A percentile compares a stretch with the other conserved stretches of the same genome.
These are phyloP conservation scores for Sinotaia quadrata DNA, from an alignment of 2,888 invertebrate genomes.

Conservation along the genomic window DNA sequence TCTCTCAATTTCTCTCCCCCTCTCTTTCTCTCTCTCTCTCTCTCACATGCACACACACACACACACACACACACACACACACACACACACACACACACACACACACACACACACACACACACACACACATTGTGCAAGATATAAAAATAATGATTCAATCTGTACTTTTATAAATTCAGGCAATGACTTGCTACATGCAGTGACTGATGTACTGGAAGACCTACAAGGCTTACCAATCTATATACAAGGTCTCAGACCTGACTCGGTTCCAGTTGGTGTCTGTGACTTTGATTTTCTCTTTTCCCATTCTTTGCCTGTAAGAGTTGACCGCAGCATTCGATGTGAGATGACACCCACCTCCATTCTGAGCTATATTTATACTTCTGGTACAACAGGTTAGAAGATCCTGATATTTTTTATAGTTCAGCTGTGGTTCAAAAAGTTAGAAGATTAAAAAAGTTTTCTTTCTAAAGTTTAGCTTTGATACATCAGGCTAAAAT, in stretches of 20 bases:
- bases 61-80: background rate
- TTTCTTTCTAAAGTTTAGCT: too few relatives aligned
- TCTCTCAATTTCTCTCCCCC: too few relatives aligned
- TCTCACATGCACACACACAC: background rate
- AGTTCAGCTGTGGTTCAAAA: background rate
- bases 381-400: conserved; percentile 77
- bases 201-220: conserved; percentile 48
- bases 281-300: conserved; percentile 47
- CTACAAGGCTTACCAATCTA: conserved; percentile 46
- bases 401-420: background rate
- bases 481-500: background rate
- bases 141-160: too few relatives aligned
- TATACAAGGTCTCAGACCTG: conserved; percentile 38
- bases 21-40: too few relatives aligned
- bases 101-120: background rate
- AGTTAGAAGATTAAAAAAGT: background rate
- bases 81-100: background rate
- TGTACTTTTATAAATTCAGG: conserved; percentile 40
- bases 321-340: conserved; percentile 38
- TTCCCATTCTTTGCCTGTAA: conserved; percentile 36
- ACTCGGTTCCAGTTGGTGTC: conserved; percentile 41
- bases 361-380: conserved; percentile 90
- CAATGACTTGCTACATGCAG: conserved; percentile 47
- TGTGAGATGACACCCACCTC: conserved; percentile 43
- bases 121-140: too few relatives aligned